Conservation (phyloP, 2,888 invertebrate species). For the Galeopsomyia nigrocyanea region DNA sequence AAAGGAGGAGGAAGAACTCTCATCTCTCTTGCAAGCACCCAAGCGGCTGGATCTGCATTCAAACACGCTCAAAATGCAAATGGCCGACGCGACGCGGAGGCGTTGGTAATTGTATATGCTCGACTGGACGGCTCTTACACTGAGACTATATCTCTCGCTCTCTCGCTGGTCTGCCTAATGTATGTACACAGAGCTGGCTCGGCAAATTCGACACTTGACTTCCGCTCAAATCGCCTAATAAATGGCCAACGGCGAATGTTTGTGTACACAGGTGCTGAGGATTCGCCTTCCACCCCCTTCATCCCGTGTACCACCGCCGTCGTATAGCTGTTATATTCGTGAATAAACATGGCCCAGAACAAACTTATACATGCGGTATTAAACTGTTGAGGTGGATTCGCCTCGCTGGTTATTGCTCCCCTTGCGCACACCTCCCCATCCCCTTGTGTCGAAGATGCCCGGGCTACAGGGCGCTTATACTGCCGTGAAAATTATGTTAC, state of each 20-base stretch:
- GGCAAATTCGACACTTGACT: conserved; percentile 39
- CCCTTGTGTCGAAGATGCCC: too few relatives aligned
- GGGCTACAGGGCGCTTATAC: too few relatives aligned
- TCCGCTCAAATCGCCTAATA: conserved; percentile 39
- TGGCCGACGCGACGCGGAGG: conserved; percentile 40
- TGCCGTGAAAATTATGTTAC: too few relatives aligned
- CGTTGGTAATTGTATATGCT: conserved; percentile 49
- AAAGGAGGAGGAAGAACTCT: conserved; percentile 28
- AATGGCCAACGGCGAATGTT: conserved; percentile 15
- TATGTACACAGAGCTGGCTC: conserved; percentile 17
- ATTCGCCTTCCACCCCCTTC: not conserved
- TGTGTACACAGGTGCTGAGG: conserved; percentile 14
- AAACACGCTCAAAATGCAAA: conserved; percentile 52
- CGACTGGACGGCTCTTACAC: conserved; percentile 35
- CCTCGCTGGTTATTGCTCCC: not conserved
- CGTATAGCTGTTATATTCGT: not conserved
- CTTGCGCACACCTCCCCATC: too few relatives aligned
- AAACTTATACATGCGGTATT: conserved; percentile 3
- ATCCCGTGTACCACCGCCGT: too few relatives aligned
- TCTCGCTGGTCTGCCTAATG: conserved; percentile 3
- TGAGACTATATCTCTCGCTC: conserved; percentile 14
- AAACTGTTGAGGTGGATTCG: conserved; percentile 2
- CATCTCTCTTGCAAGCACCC: conserved; percentile 4
- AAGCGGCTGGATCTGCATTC: conserved; percentile 48
- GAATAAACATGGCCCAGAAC: conserved; percentile 16